Evolutionary conservation across 2,113 vertebrate genomes (phyloP), one percentile per base, ranked within the genome.

Genomic region (Cottus gobio): DNA sequence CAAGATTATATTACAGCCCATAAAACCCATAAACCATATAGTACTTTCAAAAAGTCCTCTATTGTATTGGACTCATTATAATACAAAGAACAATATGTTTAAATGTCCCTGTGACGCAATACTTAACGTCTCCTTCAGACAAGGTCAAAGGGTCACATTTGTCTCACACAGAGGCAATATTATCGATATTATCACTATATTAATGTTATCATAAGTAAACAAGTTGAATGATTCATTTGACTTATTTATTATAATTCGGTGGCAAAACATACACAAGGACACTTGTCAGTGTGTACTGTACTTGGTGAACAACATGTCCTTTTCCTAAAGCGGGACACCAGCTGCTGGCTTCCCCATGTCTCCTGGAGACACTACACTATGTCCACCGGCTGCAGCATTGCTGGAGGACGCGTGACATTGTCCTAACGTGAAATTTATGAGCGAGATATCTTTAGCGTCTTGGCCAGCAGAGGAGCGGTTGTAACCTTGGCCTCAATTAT

Each of bases 391-490:
- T 63, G 58, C 2, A 56, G 39, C 69, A 44, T 52, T 72, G 58
- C 72, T 75, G 39, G 42, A 37, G 77, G 79, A 79, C 46, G 54
- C 77, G 80, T 72, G 63, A 90, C 84, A 91, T 90, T 92, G 85
- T 93, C 82, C 72, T 57, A 10, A 73, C 24, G 7, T 15, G 48
- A 84, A 62, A 85, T 90, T 90, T 88, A 89, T 54, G 85, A 75
- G 68, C 3, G 1, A 65, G 72, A 84, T 86, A 86, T 90, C 84
- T 92, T 87, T 84, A 80, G 89, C 68, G 80, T 85, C 73, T 77
- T 65, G 60, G 75, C 64, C 74, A 3, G n/a, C 46, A 63, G 34
- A 68, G 68, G 9, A 71, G 50, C 0, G 2, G 42, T 62, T 30
- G 10, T 54, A 75, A 65, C 70, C 50, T 39, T 71, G 18, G 28